Percentiles rank a stretch among this genome's conserved stretches.
Conservation (phyloP, 2,797 vertebrate species). For the Tenualosa thibaudeaui region DNA sequence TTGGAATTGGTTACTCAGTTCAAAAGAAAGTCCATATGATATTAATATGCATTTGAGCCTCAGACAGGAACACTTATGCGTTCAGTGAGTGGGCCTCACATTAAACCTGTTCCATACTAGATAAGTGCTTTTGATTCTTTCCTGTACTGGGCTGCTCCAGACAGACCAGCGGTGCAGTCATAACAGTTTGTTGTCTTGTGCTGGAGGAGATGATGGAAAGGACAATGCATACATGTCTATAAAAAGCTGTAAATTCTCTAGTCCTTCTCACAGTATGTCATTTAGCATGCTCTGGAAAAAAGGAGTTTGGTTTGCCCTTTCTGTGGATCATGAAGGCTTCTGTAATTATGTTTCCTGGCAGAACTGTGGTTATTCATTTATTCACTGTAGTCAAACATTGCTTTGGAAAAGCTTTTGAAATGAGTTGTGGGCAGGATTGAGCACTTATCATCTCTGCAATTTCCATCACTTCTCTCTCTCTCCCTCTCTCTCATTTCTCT, state of each 20-base stretch:
- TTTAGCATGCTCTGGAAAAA: conserved; percentile 1
- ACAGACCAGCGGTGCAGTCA: too few relatives aligned
- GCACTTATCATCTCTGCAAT: conserved; percentile 43
- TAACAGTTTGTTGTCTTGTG: too few relatives aligned
- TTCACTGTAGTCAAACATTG: conserved; percentile 49
- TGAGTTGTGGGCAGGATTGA: conserved; percentile 44
- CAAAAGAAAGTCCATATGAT: too few relatives aligned
- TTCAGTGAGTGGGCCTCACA: too few relatives aligned
- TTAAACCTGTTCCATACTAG: too few relatives aligned
- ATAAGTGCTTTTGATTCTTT: too few relatives aligned
- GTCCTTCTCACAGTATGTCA: background rate
- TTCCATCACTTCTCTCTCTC: conserved; percentile 41
- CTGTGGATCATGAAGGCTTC: conserved; percentile 43
- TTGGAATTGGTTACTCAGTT: too few relatives aligned
- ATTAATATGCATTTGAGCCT: too few relatives aligned
- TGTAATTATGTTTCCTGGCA: conserved; percentile 47
- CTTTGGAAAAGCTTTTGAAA: conserved; percentile 44
- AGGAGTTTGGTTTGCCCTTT: conserved; percentile 27
- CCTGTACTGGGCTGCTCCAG: too few relatives aligned
- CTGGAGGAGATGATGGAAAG: background rate
- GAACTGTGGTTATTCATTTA: conserved; percentile 52
- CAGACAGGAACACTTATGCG: too few relatives aligned
- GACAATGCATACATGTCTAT: background rate
- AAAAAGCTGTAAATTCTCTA: background rate
- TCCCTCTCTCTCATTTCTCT: background rate